A percentile compares a stretch with the other conserved stretches of the same genome.
Evolutionary conservation across 2,888 invertebrate species (phyloP).

Genomic region (Coelinius sp.): DNA sequence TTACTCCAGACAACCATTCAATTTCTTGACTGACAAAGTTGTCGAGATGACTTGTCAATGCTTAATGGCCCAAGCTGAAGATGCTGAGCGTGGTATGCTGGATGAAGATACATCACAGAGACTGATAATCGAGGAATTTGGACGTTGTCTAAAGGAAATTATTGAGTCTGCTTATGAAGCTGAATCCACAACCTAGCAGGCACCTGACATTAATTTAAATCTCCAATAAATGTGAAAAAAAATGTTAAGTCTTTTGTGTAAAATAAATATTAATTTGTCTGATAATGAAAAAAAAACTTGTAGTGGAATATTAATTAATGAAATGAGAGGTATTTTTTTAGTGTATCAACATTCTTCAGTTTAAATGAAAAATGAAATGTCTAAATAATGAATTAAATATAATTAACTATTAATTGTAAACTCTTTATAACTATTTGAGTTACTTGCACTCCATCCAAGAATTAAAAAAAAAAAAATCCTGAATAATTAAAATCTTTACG

Average conservation of each 20-base stretch:
- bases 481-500: no score
- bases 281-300: no score
- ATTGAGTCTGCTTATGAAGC: slow-evolving; percentile 80
- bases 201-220: not conserved
- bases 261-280: slow-evolving; percentile 9
- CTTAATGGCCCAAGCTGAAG: slow-evolving; percentile 92
- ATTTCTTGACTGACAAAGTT: slow-evolving; percentile 93
- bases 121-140: slow-evolving; percentile 93
- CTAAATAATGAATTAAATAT: not conserved
- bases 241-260: slow-evolving; percentile 12
- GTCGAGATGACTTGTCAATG: slow-evolving; percentile 97
- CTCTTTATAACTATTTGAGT: not conserved
- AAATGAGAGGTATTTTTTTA: not conserved
- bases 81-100: slow-evolving; percentile 78
- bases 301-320: no score
- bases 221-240: slow-evolving; percentile 25
- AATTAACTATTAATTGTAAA: not conserved
- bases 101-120: slow-evolving; percentile 77
- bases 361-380: not conserved
- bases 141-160: slow-evolving; percentile 93
- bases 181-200: slow-evolving; percentile 69
- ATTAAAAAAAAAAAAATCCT: not conserved
- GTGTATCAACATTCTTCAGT: not conserved
- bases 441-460: not conserved
- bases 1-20: slow-evolving; percentile 87